These are phyloP conservation scores for Brachypalpus laphriformis DNA, from an alignment of 2,888 invertebrate genomes.

Conservation along the genomic window DNA sequence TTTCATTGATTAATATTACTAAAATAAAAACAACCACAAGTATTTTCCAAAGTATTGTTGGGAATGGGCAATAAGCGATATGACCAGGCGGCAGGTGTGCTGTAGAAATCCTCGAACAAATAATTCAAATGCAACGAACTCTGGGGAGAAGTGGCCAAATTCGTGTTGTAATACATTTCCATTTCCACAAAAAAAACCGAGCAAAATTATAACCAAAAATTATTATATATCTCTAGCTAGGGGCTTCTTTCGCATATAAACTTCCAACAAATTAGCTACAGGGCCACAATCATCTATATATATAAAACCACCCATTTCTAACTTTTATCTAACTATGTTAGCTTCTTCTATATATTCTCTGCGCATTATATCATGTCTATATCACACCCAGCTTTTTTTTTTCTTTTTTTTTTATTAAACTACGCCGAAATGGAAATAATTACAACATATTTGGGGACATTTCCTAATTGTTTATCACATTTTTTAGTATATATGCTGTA, in stretches of 20 bases:
- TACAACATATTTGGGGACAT: conserved; percentile 83
- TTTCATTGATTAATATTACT: conserved; percentile 47
- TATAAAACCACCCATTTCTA: conserved; percentile 12
- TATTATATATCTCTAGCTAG: conserved; percentile 45
- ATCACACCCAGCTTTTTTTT: conserved; percentile 44
- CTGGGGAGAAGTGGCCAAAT: conserved; percentile 83
- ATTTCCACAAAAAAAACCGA: conserved; percentile 73
- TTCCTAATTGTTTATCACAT: conserved; percentile 78
- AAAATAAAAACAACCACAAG: conserved; percentile 40
- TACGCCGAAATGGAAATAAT: conserved; percentile 81
- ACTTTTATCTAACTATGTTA: conserved; percentile 18
- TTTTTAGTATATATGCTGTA: conserved; percentile 31
- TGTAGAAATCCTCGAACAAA: conserved; percentile 83
- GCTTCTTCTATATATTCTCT: conserved; percentile 77
- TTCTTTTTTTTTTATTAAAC: conserved; percentile 50
- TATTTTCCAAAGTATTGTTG: conserved; percentile 79
- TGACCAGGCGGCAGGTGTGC: conserved; percentile 87
- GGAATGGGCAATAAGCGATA: conserved; percentile 89
- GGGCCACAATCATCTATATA: conserved; percentile 32
- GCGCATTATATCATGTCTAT: conserved; percentile 66
- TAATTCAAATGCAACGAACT: conserved; percentile 80
- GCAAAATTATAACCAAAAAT: conserved; percentile 29
- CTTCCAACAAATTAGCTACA: conserved; percentile 41
- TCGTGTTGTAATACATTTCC: conserved; percentile 83
- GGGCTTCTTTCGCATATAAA: conserved; percentile 65